A percentile compares a stretch with the other conserved stretches of the same genome.
Evolutionary conservation across 2,888 invertebrate species (phyloP).

Genomic region (Hirtodrosophila alboralis): DNA sequence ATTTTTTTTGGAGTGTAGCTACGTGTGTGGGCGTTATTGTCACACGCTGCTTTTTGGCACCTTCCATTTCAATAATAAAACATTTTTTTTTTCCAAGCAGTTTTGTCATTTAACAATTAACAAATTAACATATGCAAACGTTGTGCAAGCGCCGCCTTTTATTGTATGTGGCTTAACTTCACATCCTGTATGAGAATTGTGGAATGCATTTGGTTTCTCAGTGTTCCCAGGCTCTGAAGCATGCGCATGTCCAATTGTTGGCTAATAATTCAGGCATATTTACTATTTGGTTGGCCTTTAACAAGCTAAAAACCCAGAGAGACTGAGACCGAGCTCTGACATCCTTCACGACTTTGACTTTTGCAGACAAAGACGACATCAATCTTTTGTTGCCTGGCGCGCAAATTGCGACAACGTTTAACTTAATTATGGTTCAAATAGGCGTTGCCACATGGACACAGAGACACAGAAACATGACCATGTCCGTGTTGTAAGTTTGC

Average conservation of each 20-base stretch:
- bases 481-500: slow-evolving; percentile 52
- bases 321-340: slow-evolving; percentile 6
- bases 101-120: slow-evolving; percentile 68
- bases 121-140: slow-evolving; percentile 68
- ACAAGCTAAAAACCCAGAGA: slow-evolving; percentile 43
- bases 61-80: slow-evolving; percentile 30
- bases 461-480: slow-evolving; percentile 50
- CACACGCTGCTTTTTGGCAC: slow-evolving; percentile 57
- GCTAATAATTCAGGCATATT: slow-evolving; percentile 76
- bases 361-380: slow-evolving; percentile 69
- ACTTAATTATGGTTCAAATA: slow-evolving; percentile 80
- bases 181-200: slow-evolving; percentile 18
- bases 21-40: slow-evolving; percentile 57
- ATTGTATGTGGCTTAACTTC: slow-evolving; percentile 12
- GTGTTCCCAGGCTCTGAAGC: slow-evolving; percentile 66
- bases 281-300: slow-evolving; percentile 60
- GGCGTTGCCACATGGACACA: slow-evolving; percentile 65
- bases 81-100: slow-evolving; percentile 8
- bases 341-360: slow-evolving; percentile 26
- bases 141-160: slow-evolving; percentile 41
- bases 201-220: slow-evolving; percentile 24
- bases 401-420: slow-evolving; percentile 80
- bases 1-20: too few species aligned
- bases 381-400: slow-evolving; percentile 67
- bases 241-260: slow-evolving; percentile 71